Base-by-base conservation (phyloP, 1,140 invertebrate species). In the Tachypleus tridentatus region DNA sequence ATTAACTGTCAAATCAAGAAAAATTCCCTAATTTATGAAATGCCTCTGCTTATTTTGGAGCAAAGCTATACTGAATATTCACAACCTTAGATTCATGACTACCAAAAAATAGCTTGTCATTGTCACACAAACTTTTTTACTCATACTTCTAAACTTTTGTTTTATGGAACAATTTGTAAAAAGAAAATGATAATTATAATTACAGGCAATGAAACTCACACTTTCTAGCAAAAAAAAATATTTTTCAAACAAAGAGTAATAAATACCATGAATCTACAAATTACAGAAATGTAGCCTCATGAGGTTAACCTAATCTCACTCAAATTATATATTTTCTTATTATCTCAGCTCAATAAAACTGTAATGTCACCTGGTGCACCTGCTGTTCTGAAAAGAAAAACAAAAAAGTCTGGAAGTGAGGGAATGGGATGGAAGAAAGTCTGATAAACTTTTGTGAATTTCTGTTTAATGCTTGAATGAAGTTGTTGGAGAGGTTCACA, bases 391-490 rank as follows among this genome's bases (percentile, higher is more conserved):
- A 76, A 70, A 79, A 86, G 72, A 82, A 78, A 63, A 72, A 87
- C n/a, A 29, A 29, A 29, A 72, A 83, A 85, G 70, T 87, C 84
- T 11, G 80, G 80, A 75, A 83, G 80, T 3, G 81, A 80, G 4
- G 84, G 82, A 54, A 88, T 81, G 4, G 81, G 80, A 70, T 80
- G 79, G 72, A 88, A 88, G 51, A 81, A 82, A 49, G 79, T 77
- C 57, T 79, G 80, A n/a, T 86, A 80, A 57, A 85, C 83, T 64
- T 79, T 79, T 8, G 77, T 74, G 73, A 88, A 88, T 71, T 85
- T 86, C 51, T 83, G 78, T 70, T 82, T 83, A 54, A 87, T 84
- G 10, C 84, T 76, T 64, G 78, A 75, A 70, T 87, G 85, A 4
- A 86, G 75, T 3, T n/a, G n/a, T n/a, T 80, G 76, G 47, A 84